phyloP scores from a whole-genome alignment of 2,888 invertebrate species.

The Stramonita haemastoma region DNA sequence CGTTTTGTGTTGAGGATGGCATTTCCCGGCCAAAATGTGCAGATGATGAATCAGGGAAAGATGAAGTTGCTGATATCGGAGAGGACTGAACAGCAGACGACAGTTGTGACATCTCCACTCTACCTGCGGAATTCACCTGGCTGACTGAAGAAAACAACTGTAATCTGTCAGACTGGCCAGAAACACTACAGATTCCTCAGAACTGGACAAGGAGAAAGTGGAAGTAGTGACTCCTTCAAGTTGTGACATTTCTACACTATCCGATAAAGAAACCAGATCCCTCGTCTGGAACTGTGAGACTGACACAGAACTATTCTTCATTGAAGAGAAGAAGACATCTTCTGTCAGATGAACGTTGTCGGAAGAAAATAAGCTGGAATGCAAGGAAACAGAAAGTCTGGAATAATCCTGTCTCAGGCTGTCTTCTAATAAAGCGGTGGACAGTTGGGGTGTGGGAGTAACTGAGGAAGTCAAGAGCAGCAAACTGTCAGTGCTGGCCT shows the following conservation, averaged over 20 bases:
- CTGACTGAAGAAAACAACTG: not conserved
- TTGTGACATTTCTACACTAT: not conserved
- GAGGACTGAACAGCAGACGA: not conserved
- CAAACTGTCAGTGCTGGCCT: not conserved
- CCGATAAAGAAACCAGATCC: not conserved
- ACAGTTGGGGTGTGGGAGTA: not conserved
- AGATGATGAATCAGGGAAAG: not conserved
- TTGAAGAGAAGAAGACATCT: not conserved
- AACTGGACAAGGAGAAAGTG: not conserved
- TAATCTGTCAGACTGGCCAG: not conserved
- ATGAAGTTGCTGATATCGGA: not conserved
- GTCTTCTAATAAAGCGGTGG: not conserved
- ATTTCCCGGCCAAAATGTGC: too few species aligned
- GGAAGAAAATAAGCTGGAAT: not conserved
- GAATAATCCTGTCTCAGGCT: not conserved
- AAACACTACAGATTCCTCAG: not conserved
- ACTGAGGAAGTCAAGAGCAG: not conserved
- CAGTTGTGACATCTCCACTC: not conserved
- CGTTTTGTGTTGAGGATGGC: not conserved
- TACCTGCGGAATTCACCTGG: not conserved
- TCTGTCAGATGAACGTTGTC: not conserved
- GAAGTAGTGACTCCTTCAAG: too few species aligned
- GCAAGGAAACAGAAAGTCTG: not conserved
- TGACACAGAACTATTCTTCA: not conserved
- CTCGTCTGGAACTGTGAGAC: not conserved